Conservation (phyloP, 2,113 vertebrate genomes). For the Pao palembangensis region DNA sequence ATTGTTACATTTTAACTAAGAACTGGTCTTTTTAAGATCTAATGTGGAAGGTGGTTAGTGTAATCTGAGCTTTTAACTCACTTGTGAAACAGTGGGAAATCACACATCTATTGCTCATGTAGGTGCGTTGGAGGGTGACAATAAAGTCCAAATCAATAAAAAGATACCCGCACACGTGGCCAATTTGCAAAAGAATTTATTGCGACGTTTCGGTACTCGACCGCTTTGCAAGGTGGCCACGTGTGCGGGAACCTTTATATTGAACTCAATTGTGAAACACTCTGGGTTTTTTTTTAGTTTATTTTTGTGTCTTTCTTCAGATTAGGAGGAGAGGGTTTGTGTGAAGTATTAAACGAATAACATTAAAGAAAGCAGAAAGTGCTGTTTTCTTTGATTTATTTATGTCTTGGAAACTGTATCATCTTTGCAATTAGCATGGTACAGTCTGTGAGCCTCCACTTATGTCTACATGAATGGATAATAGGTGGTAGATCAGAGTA, state of each 20-base stretch:
- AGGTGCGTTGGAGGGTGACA: too few species aligned
- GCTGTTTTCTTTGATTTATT: slow-evolving; percentile 69
- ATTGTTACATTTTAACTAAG: slow-evolving; percentile 22
- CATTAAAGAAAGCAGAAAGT: slow-evolving; percentile 53
- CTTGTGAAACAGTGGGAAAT: not conserved
- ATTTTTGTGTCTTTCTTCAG: slow-evolving; percentile 3
- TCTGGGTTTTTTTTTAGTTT: not conserved
- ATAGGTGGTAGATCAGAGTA: slow-evolving; percentile 54
- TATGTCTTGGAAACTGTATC: slow-evolving; percentile 67
- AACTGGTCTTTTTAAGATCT: slow-evolving; percentile 15
- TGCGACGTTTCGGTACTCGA: too few species aligned
- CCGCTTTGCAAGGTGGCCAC: too few species aligned
- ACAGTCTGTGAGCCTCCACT: slow-evolving; percentile 26
- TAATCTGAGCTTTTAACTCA: slow-evolving; percentile 34
- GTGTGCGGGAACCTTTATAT: too few species aligned
- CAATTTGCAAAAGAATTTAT: too few species aligned
- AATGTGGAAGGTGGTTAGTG: slow-evolving; percentile 25
- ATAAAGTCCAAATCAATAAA: too few species aligned
- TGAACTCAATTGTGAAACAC: too few species aligned
- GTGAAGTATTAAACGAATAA: slow-evolving; percentile 48
- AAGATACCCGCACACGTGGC: too few species aligned
- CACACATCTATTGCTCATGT: slow-evolving; percentile 7
- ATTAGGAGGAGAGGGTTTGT: slow-evolving; percentile 31
- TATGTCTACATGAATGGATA: slow-evolving; percentile 45
- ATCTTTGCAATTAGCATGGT: slow-evolving; percentile 68